phyloP scores from a whole-genome alignment of 2,797 vertebrate species.

The Prionace glauca region DNA sequence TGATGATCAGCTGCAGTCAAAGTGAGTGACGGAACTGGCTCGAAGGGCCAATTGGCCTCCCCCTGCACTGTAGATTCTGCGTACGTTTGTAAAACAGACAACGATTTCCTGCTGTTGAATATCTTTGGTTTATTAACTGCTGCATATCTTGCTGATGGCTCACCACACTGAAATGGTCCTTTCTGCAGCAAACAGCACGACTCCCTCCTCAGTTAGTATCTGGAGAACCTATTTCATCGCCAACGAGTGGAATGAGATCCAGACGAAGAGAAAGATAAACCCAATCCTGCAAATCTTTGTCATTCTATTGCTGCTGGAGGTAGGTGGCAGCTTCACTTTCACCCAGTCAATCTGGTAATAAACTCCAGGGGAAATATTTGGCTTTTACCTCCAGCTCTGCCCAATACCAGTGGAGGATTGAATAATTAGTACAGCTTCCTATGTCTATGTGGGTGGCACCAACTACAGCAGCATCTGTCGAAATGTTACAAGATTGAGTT shows the following conservation, averaged over 20 bases:
- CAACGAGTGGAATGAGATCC: slow-evolving; percentile 46
- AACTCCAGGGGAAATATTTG: neutral
- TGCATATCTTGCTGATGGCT: neutral
- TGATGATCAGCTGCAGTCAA: too few relatives aligned
- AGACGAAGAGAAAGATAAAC: slow-evolving; percentile 40
- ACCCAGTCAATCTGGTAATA: neutral
- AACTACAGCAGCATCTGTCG: neutral
- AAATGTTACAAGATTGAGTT: neutral
- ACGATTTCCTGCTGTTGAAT: neutral
- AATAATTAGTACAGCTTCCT: neutral
- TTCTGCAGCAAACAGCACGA: slow-evolving; percentile 32
- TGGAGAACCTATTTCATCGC: slow-evolving; percentile 46
- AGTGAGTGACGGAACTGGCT: too few relatives aligned
- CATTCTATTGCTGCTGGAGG: slow-evolving; percentile 47
- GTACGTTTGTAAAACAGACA: too few relatives aligned
- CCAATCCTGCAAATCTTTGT: slow-evolving; percentile 40
- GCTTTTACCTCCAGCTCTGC: neutral
- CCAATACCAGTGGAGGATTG: neutral
- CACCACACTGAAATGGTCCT: neutral
- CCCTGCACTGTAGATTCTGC: too few relatives aligned
- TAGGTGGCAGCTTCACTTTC: slow-evolving; percentile 18
- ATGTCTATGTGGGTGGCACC: neutral
- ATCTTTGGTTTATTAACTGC: neutral
- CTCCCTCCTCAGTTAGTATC: slow-evolving; percentile 38
- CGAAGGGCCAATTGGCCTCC: too few relatives aligned